Evolutionary conservation across 2,113 vertebrate species (phyloP), one percentile per base, ranked within the genome.

Genomic region (Cottus gobio): DNA sequence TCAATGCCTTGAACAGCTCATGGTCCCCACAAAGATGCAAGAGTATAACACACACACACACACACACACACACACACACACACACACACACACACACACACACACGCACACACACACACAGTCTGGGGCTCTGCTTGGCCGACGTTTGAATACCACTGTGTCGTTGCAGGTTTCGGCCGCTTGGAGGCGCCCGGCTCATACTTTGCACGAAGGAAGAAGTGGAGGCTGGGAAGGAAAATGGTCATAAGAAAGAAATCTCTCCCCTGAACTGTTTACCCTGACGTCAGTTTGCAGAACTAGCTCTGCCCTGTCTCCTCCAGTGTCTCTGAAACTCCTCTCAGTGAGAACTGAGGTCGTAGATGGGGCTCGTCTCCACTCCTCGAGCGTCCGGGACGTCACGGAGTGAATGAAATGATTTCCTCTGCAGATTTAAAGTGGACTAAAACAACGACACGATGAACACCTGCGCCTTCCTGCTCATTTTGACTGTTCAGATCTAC

Each of bases 271-370:
- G 94, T 95, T 95, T 94, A 95, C 93, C 88, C 92, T 94, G 94
- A 95, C 95, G 95, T 95, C 95, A 95, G 95, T 93, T 92, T 87
- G 92, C 90, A 91, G 89, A 85, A 93, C 77, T 92, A 79, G 93
- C 90, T 71, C 86, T 90, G 91, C 91, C 80, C 90, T 71, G 93
- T 92, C 89, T 92, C 87, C 68, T 80, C 86, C 91, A 72, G 90
- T 85, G 83, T 90, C 90, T 91, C 85, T 66, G 88, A 91, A 91
- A 91, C 87, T 90, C 89, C 79, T 61, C 85, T 86, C 91, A 71
- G 85, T 82, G 85, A 86, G 83, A 92, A 88, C 78, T 85, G 89
- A 16, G 76, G 83, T 90, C 83, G 89, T 90, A 88, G 89, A 92
- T 87, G 91, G 85, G 84, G 76, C 90, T 88, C 87, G 74, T 82